Base-by-base conservation (phyloP, 2,797 vertebrate species). In the Catamblyrhynchus diadema region DNA sequence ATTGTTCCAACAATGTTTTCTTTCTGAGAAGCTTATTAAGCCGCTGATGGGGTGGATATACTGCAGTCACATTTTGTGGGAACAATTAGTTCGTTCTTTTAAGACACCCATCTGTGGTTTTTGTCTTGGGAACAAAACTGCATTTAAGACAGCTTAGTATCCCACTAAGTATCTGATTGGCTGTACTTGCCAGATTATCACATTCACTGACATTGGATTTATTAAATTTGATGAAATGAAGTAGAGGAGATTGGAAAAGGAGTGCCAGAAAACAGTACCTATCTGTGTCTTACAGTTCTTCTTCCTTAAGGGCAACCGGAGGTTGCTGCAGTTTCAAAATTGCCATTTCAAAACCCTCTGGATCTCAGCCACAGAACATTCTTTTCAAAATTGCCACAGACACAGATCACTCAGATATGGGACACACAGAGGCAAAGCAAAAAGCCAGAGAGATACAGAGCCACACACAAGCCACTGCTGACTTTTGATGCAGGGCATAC, bases 311-410 rank as follows among this genome's bases (percentile, higher is more conserved):
- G 90, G 92, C 81, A 95, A 82, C 79, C 5, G 12, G 78, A 95
- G 75, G 45, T 54, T 91, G 69, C 51, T 80, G 10, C 23, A 30
- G 65, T 90, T 95, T 81, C 92, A 92, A 92, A 94, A 93, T 4
- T 89, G 53, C 57, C 69, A 13, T 96, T 96, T 95, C 90, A 94
- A 93, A 91, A 93, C 62, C 32, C 61, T 48, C 87, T 95, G 95
- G 94, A 93, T 88, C 88, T 74, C 45, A 30, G 79, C 92, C 95
- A 94, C 33, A 72, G 81, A 96, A 62, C 94, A 90, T 93, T 94
- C 91, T 90, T 95, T 94, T 78, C 87, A 83, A 93, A 95, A 92
- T 72, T 95, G 65, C 69, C 82, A 93, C 32, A 89, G 65, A 85
- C 81, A 80, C 73, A 90, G 82, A 95, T 94, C 45, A 47, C 7